Evolutionary conservation across 2,888 invertebrate species (phyloP).

Genomic region (Andrena praecox): DNA sequence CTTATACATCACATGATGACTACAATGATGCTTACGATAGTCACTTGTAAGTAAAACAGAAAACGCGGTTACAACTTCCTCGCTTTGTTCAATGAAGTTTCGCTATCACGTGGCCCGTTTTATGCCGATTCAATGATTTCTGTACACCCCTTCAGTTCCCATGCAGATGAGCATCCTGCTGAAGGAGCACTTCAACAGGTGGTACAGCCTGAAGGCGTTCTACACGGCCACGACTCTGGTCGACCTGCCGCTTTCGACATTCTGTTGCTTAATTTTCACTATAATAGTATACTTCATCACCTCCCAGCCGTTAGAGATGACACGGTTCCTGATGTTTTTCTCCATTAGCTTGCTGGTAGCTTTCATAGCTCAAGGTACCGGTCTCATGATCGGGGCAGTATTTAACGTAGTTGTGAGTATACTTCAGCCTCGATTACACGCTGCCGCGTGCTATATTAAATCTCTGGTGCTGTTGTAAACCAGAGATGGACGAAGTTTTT

Average conservation of each 20-base stretch:
- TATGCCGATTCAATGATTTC: background rate
- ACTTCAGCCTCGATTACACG: background rate
- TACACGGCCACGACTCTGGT: slow-evolving; percentile 91
- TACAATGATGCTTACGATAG: slow-evolving; percentile 95
- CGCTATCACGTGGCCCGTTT: background rate
- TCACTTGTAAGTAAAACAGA: slow-evolving; percentile 90
- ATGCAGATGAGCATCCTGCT: slow-evolving; percentile 92
- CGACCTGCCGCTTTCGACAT: slow-evolving; percentile 92
- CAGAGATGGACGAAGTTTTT: too few relatives aligned
- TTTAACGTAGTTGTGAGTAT: slow-evolving; percentile 93
- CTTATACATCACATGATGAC: slow-evolving; percentile 97
- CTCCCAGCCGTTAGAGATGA: slow-evolving; percentile 92
- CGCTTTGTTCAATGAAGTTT: background rate
- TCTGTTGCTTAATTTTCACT: slow-evolving; percentile 90
- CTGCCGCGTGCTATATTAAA: too few relatives aligned
- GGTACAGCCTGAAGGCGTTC: slow-evolving; percentile 94
- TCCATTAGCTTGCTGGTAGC: slow-evolving; percentile 92
- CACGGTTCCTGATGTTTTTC: slow-evolving; percentile 94
- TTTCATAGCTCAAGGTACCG: slow-evolving; percentile 96
- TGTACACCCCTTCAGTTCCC: slow-evolving; percentile 87
- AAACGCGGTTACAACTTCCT: background rate
- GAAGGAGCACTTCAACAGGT: slow-evolving; percentile 95
- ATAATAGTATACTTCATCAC: slow-evolving; percentile 95
- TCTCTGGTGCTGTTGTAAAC: too few relatives aligned
- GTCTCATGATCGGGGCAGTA: slow-evolving; percentile 95